phyloP scores from a whole-genome alignment of 2,113 vertebrate species.

The Nothocercus julius region DNA sequence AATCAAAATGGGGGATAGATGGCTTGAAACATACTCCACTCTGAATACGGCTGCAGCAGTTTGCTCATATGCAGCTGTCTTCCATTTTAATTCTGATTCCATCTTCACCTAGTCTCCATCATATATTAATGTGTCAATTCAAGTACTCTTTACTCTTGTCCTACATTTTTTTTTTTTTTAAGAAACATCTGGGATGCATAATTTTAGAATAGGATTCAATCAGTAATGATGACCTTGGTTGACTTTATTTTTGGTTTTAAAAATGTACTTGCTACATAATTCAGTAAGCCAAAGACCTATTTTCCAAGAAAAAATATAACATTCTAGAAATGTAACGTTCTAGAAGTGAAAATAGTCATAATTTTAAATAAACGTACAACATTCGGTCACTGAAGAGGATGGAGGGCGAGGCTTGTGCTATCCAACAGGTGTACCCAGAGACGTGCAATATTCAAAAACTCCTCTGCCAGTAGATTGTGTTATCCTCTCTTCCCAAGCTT shows the following conservation, averaged over 20 bases:
- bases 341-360: not conserved
- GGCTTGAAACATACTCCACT: not conserved
- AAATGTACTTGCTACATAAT: not conserved
- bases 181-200: constrained; percentile 50
- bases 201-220: constrained; percentile 51
- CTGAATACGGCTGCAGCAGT: not conserved
- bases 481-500: rapidly evolving
- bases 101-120: constrained; percentile 1
- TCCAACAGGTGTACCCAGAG: not conserved
- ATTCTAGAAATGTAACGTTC: not conserved
- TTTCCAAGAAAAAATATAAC: not conserved
- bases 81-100: constrained; percentile 28
- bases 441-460: not conserved
- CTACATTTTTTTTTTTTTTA: constrained; percentile 46
- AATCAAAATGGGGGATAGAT: not conserved
- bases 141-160: constrained; percentile 61
- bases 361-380: not conserved
- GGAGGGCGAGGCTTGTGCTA: not conserved
- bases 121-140: constrained; percentile 48
- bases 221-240: constrained; percentile 6
- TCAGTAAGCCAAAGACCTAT: constrained; percentile 27
- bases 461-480: not conserved
- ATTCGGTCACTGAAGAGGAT: not conserved
- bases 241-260: constrained; percentile 57
- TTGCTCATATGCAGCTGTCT: not conserved